These are phyloP conservation scores for Takifugu flavidus DNA, from an alignment of 2,113 vertebrate genomes.

Conservation along the genomic window DNA sequence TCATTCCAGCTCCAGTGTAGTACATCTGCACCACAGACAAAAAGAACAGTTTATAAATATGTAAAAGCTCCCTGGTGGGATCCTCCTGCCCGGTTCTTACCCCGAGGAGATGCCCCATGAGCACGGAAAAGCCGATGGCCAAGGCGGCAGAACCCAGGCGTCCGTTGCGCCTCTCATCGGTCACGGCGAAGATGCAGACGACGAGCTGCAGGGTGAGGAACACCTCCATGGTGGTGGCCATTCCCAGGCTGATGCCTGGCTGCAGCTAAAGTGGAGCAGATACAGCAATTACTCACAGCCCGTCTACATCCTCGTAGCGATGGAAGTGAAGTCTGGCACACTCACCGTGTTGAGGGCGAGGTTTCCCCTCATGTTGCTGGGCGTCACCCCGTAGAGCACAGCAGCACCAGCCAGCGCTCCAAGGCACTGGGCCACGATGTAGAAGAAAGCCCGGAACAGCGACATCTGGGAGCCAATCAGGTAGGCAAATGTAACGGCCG, in stretches of 20 bases:
- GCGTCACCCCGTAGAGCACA: slow-evolving; percentile 88
- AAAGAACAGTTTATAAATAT: neutral
- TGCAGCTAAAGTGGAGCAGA: slow-evolving; percentile 75
- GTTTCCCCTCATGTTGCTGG: slow-evolving; percentile 84
- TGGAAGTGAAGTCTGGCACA: neutral
- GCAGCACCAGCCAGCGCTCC: slow-evolving; percentile 89
- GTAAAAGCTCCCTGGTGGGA: neutral
- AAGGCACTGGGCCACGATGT: slow-evolving; percentile 87
- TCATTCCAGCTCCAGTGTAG: slow-evolving; percentile 94
- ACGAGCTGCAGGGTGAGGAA: slow-evolving; percentile 91
- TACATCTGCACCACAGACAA: slow-evolving; percentile 78
- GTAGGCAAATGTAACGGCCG: slow-evolving; percentile 90
- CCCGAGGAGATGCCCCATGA: slow-evolving; percentile 93
- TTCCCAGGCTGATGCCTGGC: slow-evolving; percentile 86
- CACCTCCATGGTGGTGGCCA: slow-evolving; percentile 90
- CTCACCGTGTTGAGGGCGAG: slow-evolving; percentile 90
- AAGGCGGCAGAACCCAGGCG: slow-evolving; percentile 84
- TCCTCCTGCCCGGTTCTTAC: slow-evolving; percentile 66
- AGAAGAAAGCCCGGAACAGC: slow-evolving; percentile 87
- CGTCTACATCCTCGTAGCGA: too few species aligned
- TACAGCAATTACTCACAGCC: neutral
- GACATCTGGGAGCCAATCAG: slow-evolving; percentile 92
- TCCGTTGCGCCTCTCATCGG: slow-evolving; percentile 86
- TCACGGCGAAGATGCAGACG: slow-evolving; percentile 90
- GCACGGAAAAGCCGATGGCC: slow-evolving; percentile 89